phyloP scores from a whole-genome alignment of 2,888 invertebrate genomes.

The Nomada goodeniana region DNA sequence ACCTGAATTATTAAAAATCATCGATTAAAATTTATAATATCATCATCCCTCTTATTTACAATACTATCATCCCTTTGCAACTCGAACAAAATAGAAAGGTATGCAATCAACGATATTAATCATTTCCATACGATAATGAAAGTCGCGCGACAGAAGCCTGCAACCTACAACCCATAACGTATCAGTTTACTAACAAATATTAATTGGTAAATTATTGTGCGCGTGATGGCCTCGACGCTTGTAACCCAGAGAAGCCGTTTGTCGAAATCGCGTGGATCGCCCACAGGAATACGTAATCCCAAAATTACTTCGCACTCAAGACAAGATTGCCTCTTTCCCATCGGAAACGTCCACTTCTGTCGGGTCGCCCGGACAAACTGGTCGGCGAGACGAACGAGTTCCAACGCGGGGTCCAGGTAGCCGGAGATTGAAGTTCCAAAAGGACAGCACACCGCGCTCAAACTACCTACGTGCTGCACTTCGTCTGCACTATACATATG shows the following conservation, averaged over 20 bases:
- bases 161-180: no score
- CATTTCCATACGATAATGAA: no score
- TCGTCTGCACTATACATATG: conserved; percentile 7
- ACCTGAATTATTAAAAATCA: no score
- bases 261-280: not conserved
- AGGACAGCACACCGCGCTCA: conserved; percentile 34
- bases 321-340: conserved; percentile 43
- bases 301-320: conserved; percentile 32
- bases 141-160: no score
- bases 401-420: conserved; percentile 28
- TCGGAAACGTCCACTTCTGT: conserved; percentile 51
- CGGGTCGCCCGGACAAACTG: conserved; percentile 43
- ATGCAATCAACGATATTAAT: no score
- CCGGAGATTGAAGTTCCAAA: conserved; percentile 60
- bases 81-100: no score
- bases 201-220: conserved; percentile 13
- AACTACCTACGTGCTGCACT: conserved; percentile 35
- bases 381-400: conserved; percentile 12
- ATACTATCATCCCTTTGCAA: no score
- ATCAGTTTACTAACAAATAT: not conserved
- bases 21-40: no score
- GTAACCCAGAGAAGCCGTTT: not conserved
- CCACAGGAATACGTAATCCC: conserved; percentile 11
- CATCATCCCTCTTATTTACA: no score
- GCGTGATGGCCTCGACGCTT: not conserved